Evolutionary conservation across 2,797 vertebrate genomes (phyloP).

Genomic region (Darevskia mixta): DNA sequence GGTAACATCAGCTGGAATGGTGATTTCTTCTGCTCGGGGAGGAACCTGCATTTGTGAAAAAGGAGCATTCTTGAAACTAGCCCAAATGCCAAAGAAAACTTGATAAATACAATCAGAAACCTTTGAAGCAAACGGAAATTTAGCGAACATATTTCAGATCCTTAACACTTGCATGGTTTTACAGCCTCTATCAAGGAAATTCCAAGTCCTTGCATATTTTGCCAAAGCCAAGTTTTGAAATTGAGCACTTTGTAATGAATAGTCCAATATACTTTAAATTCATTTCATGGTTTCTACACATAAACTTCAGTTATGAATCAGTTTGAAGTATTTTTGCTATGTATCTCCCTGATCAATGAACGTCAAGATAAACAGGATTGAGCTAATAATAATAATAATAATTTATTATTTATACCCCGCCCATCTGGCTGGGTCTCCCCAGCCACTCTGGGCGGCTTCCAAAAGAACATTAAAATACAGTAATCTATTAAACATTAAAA

Average conservation of each 20-base stretch:
- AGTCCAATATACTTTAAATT: neutral
- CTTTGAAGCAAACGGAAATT: constrained; percentile 6
- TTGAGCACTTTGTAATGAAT: neutral
- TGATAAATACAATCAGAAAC: neutral
- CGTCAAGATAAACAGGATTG: neutral
- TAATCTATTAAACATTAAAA: too few relatives aligned
- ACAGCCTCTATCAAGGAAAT: neutral
- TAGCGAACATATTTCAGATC: neutral
- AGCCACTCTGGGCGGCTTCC: too few relatives aligned
- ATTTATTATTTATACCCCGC: too few relatives aligned
- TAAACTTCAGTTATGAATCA: neutral
- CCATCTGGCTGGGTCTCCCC: too few relatives aligned
- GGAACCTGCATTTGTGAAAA: constrained; percentile 86
- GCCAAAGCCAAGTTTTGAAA: neutral
- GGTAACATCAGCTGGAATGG: constrained; percentile 97
- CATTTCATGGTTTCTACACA: neutral
- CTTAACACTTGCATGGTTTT: constrained; percentile 4
- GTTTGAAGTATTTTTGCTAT: neutral
- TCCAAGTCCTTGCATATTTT: neutral
- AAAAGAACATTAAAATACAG: too few relatives aligned
- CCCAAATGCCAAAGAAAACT: neutral
- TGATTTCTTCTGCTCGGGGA: constrained; percentile 95
- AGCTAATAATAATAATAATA: too few relatives aligned
- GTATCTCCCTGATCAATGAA: neutral
- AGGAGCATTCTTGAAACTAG: constrained; percentile 11